phyloP scores from a whole-genome alignment of 2,797 vertebrate genomes.

The Coregonus suidteri region DNA sequence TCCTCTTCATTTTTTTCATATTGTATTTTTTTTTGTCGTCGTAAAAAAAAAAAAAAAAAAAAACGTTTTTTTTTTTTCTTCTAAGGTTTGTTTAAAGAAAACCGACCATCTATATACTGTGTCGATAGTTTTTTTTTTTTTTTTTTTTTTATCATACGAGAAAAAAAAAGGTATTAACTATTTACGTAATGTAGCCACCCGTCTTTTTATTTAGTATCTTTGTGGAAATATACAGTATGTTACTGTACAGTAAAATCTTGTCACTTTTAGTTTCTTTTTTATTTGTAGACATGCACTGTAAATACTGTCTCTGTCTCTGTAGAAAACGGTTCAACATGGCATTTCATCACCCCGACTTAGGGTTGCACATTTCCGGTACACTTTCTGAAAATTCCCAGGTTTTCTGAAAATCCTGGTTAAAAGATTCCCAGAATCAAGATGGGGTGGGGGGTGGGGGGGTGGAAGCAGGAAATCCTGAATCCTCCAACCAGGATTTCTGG shows the following conservation, averaged over 20 bases:
- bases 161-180: slow-evolving; percentile 79
- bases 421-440: too few relatives aligned
- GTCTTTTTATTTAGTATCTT: slow-evolving; percentile 82
- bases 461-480: too few relatives aligned
- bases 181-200: slow-evolving; percentile 87
- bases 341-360: slow-evolving; percentile 17
- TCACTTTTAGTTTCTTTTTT: slow-evolving; percentile 67
- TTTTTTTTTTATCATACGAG: too few relatives aligned
- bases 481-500: too few relatives aligned
- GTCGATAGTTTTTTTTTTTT: slow-evolving; percentile 74
- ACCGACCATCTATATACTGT: slow-evolving; percentile 80
- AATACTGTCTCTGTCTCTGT: slow-evolving; percentile 68
- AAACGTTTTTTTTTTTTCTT: slow-evolving; percentile 38
- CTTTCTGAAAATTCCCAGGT: too few relatives aligned
- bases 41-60: too few relatives aligned
- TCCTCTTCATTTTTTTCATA: neutral
- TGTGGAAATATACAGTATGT: slow-evolving; percentile 86
- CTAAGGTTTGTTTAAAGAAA: slow-evolving; percentile 69
- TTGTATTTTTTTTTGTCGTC: too few relatives aligned
- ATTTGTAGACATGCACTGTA: slow-evolving; percentile 88
- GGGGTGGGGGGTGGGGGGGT: too few relatives aligned
- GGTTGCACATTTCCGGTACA: too few relatives aligned
- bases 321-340: slow-evolving; percentile 52
- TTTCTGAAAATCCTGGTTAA: too few relatives aligned
- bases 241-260: slow-evolving; percentile 85